Evolutionary conservation across 1,140 invertebrate species (phyloP).

Genomic region (Papilio polytes): DNA sequence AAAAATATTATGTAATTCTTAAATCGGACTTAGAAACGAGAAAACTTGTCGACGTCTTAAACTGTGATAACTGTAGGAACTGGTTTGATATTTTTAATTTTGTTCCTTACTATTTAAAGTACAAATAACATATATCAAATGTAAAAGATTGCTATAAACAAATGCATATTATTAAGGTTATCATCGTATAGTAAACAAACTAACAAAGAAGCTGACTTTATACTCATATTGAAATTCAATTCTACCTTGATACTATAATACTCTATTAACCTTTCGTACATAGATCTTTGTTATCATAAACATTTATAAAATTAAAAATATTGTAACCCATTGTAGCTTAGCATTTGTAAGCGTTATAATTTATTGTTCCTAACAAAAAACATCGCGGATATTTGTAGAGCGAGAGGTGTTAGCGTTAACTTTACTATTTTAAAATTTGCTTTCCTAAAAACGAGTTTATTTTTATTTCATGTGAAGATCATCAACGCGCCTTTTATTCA

Average conservation of each 20-base stretch:
- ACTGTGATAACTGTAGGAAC: not conserved
- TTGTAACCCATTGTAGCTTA: too few relatives aligned
- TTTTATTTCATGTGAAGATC: too few relatives aligned
- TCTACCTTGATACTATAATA: not conserved
- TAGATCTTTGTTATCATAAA: not conserved
- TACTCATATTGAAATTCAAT: not conserved
- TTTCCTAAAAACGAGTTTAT: too few relatives aligned
- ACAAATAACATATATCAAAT: not conserved
- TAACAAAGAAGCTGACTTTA: not conserved
- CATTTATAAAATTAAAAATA: not conserved
- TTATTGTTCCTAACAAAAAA: not conserved
- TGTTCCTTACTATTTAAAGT: not conserved
- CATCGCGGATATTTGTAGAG: too few relatives aligned
- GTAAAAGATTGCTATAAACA: not conserved
- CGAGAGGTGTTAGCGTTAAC: too few relatives aligned
- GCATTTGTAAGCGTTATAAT: not conserved
- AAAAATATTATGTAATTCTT: slow-evolving; percentile 26
- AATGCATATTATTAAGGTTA: not conserved
- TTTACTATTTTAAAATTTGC: too few relatives aligned
- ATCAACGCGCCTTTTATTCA: too few relatives aligned
- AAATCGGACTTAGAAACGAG: not conserved
- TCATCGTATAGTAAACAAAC: not conserved
- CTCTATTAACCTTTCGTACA: not conserved
- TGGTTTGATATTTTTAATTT: slow-evolving; percentile 31
- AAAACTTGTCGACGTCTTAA: not conserved